A percentile compares a stretch with the other conserved stretches of the same genome.
Conservation (phyloP, 2,888 invertebrate species). For the Biston betularia region DNA sequence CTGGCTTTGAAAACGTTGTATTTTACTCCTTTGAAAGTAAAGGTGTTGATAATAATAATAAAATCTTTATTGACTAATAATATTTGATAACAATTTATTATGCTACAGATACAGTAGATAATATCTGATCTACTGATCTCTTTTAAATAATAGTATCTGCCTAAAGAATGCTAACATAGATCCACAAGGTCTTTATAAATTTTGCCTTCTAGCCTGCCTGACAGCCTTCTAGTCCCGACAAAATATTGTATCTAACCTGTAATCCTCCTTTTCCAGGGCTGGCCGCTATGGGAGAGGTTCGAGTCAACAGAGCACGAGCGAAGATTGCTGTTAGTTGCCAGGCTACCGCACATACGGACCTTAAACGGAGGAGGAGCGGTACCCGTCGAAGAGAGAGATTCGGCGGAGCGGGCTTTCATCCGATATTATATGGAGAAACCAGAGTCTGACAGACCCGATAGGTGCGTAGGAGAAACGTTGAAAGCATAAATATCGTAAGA, state of each 20-base stretch:
- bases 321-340: constrained; percentile 94
- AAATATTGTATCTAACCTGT: not conserved
- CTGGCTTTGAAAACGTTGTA: too few relatives aligned
- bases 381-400: constrained; percentile 93
- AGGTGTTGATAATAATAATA: too few relatives aligned
- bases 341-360: constrained; percentile 93
- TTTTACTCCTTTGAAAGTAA: too few relatives aligned
- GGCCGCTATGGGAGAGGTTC: constrained; percentile 91
- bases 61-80: too few relatives aligned
- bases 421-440: constrained; percentile 96
- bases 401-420: constrained; percentile 97
- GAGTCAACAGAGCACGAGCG: constrained; percentile 96
- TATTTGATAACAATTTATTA: too few relatives aligned
- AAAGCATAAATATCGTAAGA: too few relatives aligned
- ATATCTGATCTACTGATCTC: too few relatives aligned
- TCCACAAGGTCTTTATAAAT: too few relatives aligned
- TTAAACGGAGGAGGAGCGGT: constrained; percentile 96
- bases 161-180: too few relatives aligned
- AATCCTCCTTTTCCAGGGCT: constrained; percentile 79
- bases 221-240: not conserved
- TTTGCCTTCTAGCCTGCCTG: too few relatives aligned
- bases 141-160: not conserved
- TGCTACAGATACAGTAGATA: too few relatives aligned
- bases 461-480: constrained; percentile 69
- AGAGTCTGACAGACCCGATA: constrained; percentile 92